Base-by-base conservation (phyloP, 2,797 vertebrate species). In the Xenopus petersii region DNA sequence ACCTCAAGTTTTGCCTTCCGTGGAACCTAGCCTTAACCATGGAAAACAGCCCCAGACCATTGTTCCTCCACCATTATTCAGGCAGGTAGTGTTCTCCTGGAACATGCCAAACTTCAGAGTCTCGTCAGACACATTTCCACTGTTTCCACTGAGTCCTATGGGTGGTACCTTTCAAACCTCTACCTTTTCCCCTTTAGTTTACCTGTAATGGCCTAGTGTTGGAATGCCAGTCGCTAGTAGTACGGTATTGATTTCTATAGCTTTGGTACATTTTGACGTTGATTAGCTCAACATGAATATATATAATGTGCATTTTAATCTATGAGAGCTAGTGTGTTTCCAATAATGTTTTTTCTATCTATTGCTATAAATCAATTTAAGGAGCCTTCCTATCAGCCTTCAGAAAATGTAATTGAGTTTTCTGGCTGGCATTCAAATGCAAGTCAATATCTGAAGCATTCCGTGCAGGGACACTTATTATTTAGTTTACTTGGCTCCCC, bases 401-500 rank as follows among this genome's bases (percentile, higher is more conserved):
- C 61, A 67, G 26, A 59, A 78, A 59, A 73, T 13, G 60, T 73
- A 78, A 73, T 69, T 68, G 70, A 47, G 10, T 69, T 69, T 73
- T 64, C 61, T 78, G 70, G 75, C 71, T 69, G 15, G 42, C 63
- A 65, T 70, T 70, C 61, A 70, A 70, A 66, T 33, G 56, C 56
- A 67, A 51, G 62, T 30, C 77, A 66, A 62, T 63, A 33, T 17
- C 33, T 42, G 30, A 69, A 63, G 58, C 21, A 49, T 63, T 73
- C 33, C 58, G 56, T 30, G 11, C 67, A 56, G 61, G 75, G 55
- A 46, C 24, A 64, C 33, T 75, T 56, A 66, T 64, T 79, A 9
- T 67, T 77, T 66, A 74, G 63, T 81, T 80, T 74, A 78, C 67
- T 64, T 88, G 85, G 84, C 82, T 62, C 1, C 13, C 42, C 24